Base-by-base conservation (phyloP, 2,888 invertebrate species). In the Tenthredo notha region DNA sequence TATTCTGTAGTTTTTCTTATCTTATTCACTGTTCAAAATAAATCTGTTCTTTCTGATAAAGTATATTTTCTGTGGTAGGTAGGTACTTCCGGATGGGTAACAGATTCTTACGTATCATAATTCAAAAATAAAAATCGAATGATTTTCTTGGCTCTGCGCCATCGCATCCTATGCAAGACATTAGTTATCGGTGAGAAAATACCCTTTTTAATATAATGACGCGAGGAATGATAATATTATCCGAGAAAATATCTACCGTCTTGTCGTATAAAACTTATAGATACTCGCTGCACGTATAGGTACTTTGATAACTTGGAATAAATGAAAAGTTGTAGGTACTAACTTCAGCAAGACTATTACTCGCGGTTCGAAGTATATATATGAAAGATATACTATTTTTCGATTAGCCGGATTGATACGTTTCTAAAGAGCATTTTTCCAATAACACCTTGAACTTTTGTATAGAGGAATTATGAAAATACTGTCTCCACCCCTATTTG, bases 211-310 rank as follows among this genome's bases (percentile, higher is more conserved):
- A 77, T 77, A 77, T 33, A 77, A 77, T 77, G 21, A 50, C 54
- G 33, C 77, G 50, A 77, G 54, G 54, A 50, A 77, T 54, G 77
- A 77, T 77, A 54, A 54, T 29, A 54, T 54, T 54, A 54, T 47
- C 25, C 75, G 25, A 75, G 75, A 75, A 75, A 75, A 75, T 75
- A 75, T 75, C 75, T 21, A 75, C 25, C 75, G 21, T 47, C 25
- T 25, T 29, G 29, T 75, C 75, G 7, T 12, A 75, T 54, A 18
- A 54, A 77, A 50, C 29, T 50, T 29, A 33, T 40, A 33, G 77
- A 29, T 54, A 47, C 74, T 47, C 33, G 47, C 47, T 25, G 47
- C 74, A 75, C 74, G 61, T 75, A 21, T 15, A 25, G 33, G 54
- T 33, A 33, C 29, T 54, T 54, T 54, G 18, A 18, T 33, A 54